phyloP scores from a whole-genome alignment of 2,797 vertebrate genomes.

The Sarcoramphus papa region DNA sequence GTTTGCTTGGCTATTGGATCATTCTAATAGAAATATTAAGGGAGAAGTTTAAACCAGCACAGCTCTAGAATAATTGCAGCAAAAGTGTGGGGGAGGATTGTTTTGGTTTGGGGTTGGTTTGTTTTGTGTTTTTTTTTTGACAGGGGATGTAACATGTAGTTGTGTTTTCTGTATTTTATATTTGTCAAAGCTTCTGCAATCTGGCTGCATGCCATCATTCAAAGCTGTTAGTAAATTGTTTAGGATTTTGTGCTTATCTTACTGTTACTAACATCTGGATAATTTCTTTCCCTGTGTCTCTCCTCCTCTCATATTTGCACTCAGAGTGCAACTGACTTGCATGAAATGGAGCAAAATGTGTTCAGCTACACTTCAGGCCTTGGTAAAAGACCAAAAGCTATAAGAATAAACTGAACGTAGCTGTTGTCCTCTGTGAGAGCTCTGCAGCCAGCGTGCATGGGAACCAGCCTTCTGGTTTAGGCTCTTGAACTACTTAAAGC shows the following conservation, averaged over 20 bases:
- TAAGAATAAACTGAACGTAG: neutral
- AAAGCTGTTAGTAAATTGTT: constrained; percentile 1
- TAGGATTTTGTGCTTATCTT: neutral
- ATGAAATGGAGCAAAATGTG: neutral
- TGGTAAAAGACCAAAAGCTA: neutral
- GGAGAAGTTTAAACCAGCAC: neutral
- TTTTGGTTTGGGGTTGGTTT: neutral
- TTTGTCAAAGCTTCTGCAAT: neutral
- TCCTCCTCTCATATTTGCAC: neutral
- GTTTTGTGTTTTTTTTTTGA: neutral
- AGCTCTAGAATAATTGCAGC: neutral
- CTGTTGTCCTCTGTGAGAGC: neutral
- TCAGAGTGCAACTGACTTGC: neutral
- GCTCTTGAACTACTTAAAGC: neutral
- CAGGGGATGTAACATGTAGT: neutral
- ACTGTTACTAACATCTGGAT: neutral
- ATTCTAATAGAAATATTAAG: neutral
- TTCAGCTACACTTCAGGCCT: neutral
- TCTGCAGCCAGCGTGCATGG: neutral
- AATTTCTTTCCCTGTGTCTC: neutral
- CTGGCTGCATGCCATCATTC: neutral
- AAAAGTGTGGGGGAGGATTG: neutral
- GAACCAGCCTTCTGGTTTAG: neutral
- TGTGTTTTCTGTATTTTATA: neutral
- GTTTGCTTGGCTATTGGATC: neutral